Base-by-base conservation (phyloP, 2,113 vertebrate genomes). In the Oncorhynchus masou region DNA sequence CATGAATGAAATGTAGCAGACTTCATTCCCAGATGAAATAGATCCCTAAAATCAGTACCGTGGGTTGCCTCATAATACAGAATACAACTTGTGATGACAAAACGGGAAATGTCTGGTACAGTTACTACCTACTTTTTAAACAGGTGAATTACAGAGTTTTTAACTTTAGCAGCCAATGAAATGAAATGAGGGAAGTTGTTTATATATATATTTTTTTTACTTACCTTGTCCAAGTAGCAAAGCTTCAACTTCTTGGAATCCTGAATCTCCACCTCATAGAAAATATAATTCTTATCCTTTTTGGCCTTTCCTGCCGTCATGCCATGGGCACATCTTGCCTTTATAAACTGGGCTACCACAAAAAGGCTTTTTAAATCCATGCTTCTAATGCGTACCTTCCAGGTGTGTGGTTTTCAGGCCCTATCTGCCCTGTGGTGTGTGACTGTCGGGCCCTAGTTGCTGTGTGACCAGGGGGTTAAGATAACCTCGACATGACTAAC, bases 141-240 rank as follows among this genome's bases (percentile, higher is more conserved):
- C 39, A 45, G 39, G 9, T 45, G 39, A 45, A 45, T 45, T 45
- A 45, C 39, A 45, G 8, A 45, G 39, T 34, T 9, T 2, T 45
- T 45, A 45, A n/a, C 39, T 45, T 45, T 9, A 45, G 39, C 2
- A 45, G 39, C 8, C 11, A 54, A 54, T 54, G 12, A 54, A 54
- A 54, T 54, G 1, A 15, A 15, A 54, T 0, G 1, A 19, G 13
- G 5, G 39, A 45, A 45, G 9, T 45, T 7, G 34, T 34, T 15
- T 15, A 15, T 51, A 83, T 60, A n/a, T n/a, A n/a, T n/a, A n/a
- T n/a, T n/a, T 86, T 45, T 48, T 34, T 49, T 39, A 73, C 80
- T 29, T 91, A 94, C 92, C 92, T 95, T 94, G 77, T 94, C 93
- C 74, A 94, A 86, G 88, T 93, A 94, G 85, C 91, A 94, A 34